Percentiles rank a stretch among this genome's conserved stretches.
phyloP scores from a whole-genome alignment of 2,888 invertebrate species.

The Atrina japonica region DNA sequence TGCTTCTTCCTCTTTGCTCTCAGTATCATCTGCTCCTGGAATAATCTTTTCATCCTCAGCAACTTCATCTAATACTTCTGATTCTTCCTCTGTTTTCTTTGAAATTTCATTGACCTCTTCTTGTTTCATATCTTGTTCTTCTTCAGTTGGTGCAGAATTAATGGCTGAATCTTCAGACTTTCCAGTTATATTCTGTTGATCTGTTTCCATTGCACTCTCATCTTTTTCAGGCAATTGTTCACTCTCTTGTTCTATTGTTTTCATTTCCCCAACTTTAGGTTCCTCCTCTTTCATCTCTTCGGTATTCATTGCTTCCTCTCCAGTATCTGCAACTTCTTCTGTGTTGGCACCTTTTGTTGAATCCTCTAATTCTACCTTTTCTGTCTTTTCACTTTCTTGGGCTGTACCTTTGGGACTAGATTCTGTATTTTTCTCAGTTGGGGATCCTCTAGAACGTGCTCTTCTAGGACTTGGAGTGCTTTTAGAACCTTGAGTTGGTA shows the following conservation, averaged over 20 bases:
- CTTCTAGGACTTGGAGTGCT: conserved; percentile 15
- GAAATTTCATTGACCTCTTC: conserved; percentile 9
- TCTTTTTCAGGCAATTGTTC: neutral
- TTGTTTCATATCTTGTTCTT: conserved; percentile 28
- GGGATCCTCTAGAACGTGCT: conserved; percentile 16
- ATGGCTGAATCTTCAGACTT: conserved; percentile 18
- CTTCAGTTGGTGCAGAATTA: conserved; percentile 14
- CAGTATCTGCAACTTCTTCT: conserved; percentile 5
- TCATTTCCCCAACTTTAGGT: conserved; percentile 25
- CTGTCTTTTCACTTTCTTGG: conserved; percentile 11
- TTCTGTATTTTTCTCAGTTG: conserved; percentile 16
- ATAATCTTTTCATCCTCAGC: neutral
- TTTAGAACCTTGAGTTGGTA: conserved; percentile 14
- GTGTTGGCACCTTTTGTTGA: neutral
- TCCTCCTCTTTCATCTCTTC: conserved; percentile 9
- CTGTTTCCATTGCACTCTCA: conserved; percentile 15
- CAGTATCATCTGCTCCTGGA: neutral
- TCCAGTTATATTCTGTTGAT: conserved; percentile 1
- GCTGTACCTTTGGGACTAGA: conserved; percentile 14
- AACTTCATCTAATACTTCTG: conserved; percentile 19
- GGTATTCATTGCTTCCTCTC: conserved; percentile 26
- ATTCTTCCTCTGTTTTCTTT: conserved; percentile 1
- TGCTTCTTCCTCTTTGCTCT: conserved; percentile 18
- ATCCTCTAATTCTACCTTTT: conserved; percentile 19
- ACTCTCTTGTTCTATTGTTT: conserved; percentile 21